Conservation (phyloP, 2,797 vertebrate species). For the Erethizon dorsatum region DNA sequence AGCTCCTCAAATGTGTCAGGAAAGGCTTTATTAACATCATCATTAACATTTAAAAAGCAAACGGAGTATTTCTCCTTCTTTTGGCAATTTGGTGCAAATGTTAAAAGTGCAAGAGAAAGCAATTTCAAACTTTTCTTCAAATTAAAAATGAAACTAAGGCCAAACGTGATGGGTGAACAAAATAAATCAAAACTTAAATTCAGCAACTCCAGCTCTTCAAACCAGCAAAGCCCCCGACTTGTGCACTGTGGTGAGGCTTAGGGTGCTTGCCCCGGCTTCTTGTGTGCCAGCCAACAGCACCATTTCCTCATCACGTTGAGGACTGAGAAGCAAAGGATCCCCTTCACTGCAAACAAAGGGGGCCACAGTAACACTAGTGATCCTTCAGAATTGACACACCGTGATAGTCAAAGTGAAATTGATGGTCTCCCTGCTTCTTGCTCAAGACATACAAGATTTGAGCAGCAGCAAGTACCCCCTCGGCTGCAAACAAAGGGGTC, state of each 20-base stretch:
- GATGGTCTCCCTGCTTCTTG: constrained; percentile 91
- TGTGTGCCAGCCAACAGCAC: constrained; percentile 89
- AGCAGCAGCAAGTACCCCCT: constrained; percentile 89
- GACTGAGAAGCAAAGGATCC: constrained; percentile 89
- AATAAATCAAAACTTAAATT: constrained; percentile 92
- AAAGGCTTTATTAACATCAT: constrained; percentile 90
- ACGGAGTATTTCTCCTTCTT: constrained; percentile 88
- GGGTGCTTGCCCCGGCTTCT: constrained; percentile 90
- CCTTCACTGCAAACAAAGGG: constrained; percentile 88
- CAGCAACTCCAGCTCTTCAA: constrained; percentile 91
- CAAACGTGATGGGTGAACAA: constrained; percentile 91
- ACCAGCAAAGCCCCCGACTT: constrained; percentile 90
- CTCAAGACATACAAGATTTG: constrained; percentile 88
- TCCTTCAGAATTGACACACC: constrained; percentile 91
- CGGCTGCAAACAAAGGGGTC: constrained; percentile 89
- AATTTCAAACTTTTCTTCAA: constrained; percentile 90
- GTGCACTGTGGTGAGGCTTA: constrained; percentile 88
- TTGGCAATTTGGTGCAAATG: constrained; percentile 91
- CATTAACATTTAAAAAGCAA: constrained; percentile 89
- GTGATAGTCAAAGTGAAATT: constrained; percentile 91
- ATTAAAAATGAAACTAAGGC: constrained; percentile 93
- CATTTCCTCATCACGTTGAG: constrained; percentile 89
- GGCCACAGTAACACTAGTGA: constrained; percentile 88
- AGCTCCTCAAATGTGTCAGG: constrained; percentile 89
- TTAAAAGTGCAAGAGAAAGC: constrained; percentile 90